phyloP scores from a whole-genome alignment of 2,797 vertebrate species.

The Echeneis naucrates region DNA sequence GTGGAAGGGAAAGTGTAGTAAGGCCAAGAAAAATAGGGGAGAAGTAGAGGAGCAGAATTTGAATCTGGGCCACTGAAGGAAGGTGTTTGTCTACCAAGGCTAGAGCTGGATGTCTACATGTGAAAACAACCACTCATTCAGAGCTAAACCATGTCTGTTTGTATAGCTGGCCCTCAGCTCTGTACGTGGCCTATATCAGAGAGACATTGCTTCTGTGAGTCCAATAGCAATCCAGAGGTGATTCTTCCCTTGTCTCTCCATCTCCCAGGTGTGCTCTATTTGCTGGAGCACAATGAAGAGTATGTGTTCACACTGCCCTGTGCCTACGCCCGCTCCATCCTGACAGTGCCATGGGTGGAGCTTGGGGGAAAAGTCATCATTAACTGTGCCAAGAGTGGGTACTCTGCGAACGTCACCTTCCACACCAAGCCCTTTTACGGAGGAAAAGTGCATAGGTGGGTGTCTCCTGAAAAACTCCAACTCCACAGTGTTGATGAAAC shows the following conservation, averaged over 20 bases:
- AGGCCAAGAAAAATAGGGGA: no score
- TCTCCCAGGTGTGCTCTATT: constrained; percentile 85
- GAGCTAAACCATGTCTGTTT: no score
- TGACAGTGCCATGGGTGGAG: constrained; percentile 93
- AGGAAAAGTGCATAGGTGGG: constrained; percentile 92
- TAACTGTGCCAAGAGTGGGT: constrained; percentile 89
- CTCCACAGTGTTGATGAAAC: neutral
- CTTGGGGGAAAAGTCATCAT: constrained; percentile 92
- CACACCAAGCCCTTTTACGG: constrained; percentile 95
- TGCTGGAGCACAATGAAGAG: constrained; percentile 90
- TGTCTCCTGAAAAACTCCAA: neutral
- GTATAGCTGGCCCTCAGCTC: neutral
- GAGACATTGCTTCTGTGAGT: no score
- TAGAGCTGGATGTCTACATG: no score
- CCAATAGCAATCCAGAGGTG: no score
- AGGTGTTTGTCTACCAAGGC: no score
- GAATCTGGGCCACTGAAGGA: no score
- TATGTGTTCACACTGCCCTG: constrained; percentile 93
- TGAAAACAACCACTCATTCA: no score
- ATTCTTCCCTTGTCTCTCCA: neutral
- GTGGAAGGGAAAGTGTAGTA: no score
- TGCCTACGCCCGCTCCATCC: constrained; percentile 93
- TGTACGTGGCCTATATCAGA: no score
- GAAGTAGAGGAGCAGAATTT: no score
- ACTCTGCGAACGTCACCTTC: constrained; percentile 89